Conservation (phyloP, 1,140 invertebrate genomes). For the Pseudomyrmex sp. region DNA sequence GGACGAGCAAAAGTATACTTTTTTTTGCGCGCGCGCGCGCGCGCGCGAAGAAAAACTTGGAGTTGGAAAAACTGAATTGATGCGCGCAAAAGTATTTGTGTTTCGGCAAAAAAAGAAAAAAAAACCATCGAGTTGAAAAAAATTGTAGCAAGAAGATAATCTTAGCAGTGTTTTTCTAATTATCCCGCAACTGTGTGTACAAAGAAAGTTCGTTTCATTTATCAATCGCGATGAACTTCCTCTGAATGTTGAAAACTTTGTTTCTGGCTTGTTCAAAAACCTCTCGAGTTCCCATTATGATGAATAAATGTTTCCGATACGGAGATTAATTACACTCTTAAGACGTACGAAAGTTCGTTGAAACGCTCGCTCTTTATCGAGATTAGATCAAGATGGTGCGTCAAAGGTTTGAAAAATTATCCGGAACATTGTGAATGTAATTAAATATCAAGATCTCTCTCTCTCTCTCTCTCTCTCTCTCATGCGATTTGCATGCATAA, state of each 20-base stretch:
- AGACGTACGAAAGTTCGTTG: slow-evolving; percentile 35
- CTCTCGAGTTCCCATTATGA: slow-evolving; percentile 31
- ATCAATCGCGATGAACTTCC: slow-evolving; percentile 47
- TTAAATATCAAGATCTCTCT: background rate
- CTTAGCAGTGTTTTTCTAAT: slow-evolving; percentile 17
- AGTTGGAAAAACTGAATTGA: no score
- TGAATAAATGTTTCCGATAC: slow-evolving; percentile 50
- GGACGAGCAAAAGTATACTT: no score
- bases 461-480: no score
- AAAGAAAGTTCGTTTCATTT: slow-evolving; percentile 51
- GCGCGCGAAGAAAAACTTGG: no score
- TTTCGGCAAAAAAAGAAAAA: background rate
- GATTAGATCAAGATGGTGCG: background rate
- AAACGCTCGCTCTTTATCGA: background rate
- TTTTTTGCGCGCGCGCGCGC: no score
- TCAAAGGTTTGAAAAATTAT: slow-evolving; percentile 1
- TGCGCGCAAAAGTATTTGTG: background rate
- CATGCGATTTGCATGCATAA: slow-evolving; percentile 49
- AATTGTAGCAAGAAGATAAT: slow-evolving; percentile 12
- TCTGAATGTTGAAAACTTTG: slow-evolving; percentile 37
- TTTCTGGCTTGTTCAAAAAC: slow-evolving; percentile 46
- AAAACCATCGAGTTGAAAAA: background rate
- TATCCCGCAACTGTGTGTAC: slow-evolving; percentile 8
- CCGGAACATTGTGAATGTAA: slow-evolving; percentile 5
- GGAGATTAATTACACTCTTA: slow-evolving; percentile 43